A percentile compares a stretch with the other conserved stretches of the same genome.
Evolutionary conservation across 2,888 invertebrate genomes (phyloP).

Genomic region (Pyrochroa serraticornis): DNA sequence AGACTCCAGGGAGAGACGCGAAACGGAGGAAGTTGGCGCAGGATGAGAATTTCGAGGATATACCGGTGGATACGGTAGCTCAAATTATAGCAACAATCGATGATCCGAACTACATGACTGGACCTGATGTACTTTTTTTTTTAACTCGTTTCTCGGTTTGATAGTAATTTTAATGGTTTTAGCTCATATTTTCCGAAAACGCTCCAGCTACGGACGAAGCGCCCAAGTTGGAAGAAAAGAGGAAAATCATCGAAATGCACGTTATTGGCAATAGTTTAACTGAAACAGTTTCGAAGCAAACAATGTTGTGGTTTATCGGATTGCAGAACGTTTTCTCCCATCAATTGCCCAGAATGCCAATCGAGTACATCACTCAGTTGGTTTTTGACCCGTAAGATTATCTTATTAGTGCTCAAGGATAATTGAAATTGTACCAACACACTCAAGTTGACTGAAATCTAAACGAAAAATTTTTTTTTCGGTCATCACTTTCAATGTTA

Average conservation of each 20-base stretch:
- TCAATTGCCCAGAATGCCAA: conserved; percentile 96
- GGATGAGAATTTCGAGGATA: conserved; percentile 70
- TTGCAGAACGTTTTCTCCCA: conserved; percentile 94
- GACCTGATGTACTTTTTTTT: conserved; percentile 68
- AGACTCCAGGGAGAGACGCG: conserved; percentile 50
- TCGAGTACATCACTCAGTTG: conserved; percentile 93
- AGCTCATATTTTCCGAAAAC: conserved; percentile 81
- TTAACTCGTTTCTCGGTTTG: too few relatives aligned
- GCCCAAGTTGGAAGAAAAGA: conserved; percentile 87
- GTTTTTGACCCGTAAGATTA: conserved; percentile 87
- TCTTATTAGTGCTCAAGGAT: background rate
- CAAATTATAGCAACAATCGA: conserved; percentile 83
- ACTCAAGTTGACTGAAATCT: too few relatives aligned
- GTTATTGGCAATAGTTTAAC: conserved; percentile 93
- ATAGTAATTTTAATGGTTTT: conserved; percentile 23
- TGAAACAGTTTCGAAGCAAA: conserved; percentile 84
- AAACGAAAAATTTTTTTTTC: too few relatives aligned
- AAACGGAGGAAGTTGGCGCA: conserved; percentile 54
- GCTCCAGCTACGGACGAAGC: conserved; percentile 85
- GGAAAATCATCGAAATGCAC: conserved; percentile 90
- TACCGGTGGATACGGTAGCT: conserved; percentile 77
- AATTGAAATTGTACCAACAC: too few relatives aligned
- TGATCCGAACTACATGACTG: conserved; percentile 84
- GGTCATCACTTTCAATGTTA: too few relatives aligned
- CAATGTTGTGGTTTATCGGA: conserved; percentile 91